Evolutionary conservation across 2,113 vertebrate genomes (phyloP).

Genomic region (Ciconia boyciana): DNA sequence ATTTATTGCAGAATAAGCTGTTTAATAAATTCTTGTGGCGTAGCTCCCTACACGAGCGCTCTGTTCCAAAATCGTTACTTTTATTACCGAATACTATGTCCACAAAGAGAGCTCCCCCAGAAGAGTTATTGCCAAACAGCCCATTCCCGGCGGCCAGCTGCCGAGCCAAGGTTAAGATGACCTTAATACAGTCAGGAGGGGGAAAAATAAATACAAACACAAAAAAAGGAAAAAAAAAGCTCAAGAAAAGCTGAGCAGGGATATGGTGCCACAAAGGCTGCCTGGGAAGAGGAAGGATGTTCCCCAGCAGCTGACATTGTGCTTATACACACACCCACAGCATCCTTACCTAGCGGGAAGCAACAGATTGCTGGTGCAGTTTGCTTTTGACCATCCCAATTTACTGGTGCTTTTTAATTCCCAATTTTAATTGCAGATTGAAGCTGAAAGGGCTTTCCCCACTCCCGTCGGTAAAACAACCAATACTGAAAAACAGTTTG

Average conservation of each 20-base stretch:
- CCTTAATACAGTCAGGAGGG: neutral
- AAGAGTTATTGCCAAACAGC: neutral
- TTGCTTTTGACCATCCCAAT: neutral
- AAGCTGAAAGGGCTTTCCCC: neutral
- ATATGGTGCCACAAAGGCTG: neutral
- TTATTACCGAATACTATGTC: neutral
- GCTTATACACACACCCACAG: neutral
- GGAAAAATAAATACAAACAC: neutral
- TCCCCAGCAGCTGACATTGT: neutral
- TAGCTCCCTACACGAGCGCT: accelerated
- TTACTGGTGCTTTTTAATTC: neutral
- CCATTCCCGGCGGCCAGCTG: accelerated
- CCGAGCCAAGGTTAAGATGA: neutral
- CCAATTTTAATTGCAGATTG: neutral
- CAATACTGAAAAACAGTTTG: neutral
- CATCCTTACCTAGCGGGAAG: neutral
- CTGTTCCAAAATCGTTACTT: neutral
- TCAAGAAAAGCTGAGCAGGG: neutral
- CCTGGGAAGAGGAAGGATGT: neutral
- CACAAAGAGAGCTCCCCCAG: neutral
- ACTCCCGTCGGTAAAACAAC: neutral
- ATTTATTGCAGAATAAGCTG: neutral
- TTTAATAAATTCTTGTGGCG: neutral
- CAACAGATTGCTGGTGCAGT: neutral
- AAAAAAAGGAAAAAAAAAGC: accelerated